Base-by-base conservation (phyloP, 2,113 vertebrate genomes). In the Cinclus mexicanus region DNA sequence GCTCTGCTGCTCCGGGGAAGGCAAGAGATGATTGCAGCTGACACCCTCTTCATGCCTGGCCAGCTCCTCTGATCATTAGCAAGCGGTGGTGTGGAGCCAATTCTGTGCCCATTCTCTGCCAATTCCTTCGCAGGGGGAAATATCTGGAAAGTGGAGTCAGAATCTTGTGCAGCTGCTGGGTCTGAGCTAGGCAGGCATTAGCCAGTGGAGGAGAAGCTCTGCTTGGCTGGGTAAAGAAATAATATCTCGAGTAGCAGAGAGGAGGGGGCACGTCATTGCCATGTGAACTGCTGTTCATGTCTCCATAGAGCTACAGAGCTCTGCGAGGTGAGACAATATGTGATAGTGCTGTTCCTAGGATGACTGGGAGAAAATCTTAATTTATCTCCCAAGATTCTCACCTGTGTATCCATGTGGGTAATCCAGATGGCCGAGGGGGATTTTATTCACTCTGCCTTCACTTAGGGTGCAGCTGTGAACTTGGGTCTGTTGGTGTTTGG, bases 361-460 rank as follows among this genome's bases (percentile, higher is more conserved):
- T 75, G 74, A 24, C 72, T 12, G 46, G 52, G 63, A 78, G 50
- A 90, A 90, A 92, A 89, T 74, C 64, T n/a, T 33, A 64, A 91
- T 94, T 93, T 91, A 70, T 76, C 74, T 87, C 60, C 57, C 0
- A 0, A 91, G 72, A 83, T 70, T 57, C 89, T 90, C 56, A 64
- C 84, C 39, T 81, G 76, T 33, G 55, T 56, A 49, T 70, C 84
- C 26, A 10, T 25, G 80, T 83, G 86, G 87, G 71, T 64, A 95
- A 95, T 89, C 67, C 93, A 92, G 70, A 67, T 3, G 3, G 52
- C 22, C 89, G 85, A 94, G 90, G 55, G 93, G 59, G 56, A 41
- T 94, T 97, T 95, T 82, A 85, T 83, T 87, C 81, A 50, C 61
- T 96, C 93, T 97, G 79, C 68, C 67, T 81, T 94, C 72, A 91